Base-by-base conservation (phyloP, 30 jellyfish, hydroid and myxozoan species). In the Hydractinia echinata region DNA sequence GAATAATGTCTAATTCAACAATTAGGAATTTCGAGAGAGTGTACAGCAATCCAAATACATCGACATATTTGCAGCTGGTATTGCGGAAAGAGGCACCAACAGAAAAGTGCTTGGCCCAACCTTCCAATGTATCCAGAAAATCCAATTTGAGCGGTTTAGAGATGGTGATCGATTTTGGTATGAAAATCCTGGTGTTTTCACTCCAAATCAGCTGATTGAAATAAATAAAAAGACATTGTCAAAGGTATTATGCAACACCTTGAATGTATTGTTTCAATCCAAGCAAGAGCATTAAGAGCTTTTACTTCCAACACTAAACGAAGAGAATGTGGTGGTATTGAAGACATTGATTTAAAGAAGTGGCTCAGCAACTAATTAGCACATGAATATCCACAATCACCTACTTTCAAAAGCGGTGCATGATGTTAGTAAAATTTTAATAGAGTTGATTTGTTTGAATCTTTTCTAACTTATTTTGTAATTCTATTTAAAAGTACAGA, bases 91-190 rank as follows among this genome's bases (percentile, higher is more conserved):
- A 11, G 83, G 19, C 50, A 19, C 51, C 11, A 51, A 20, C 10
- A 85, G 92, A 15, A 18, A 20, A 54, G 5, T 44, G 21, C 72
- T 76, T 39, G 92, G 92, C 0, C 77, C 71, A 14, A 77, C 86
- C 6, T 61, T n/a, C 51, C 61, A 77, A 18, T 83, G 92, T 74
- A 13, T 83, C 49, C 39, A 76, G 4, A 30, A 58, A 62, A 56
- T n/a, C 30, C 92, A 83, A 62, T 83, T 83, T 83, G 51, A 66
- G 52, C 55, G 89, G 50, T 53, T 77, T 53, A 61, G 89, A 14
- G 83, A 83, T 54, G 92, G 92, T 20, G 92, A 83, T 74, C 92
- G 92, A 7, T 83, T 51, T 20, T 83, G 19, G 55, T 83, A 83
- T 77, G 30, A 50, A 49, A 62, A 60, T 18, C 88, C 49, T 6